Base-by-base conservation (phyloP, 2,888 invertebrate species). In the Unio delphinus region DNA sequence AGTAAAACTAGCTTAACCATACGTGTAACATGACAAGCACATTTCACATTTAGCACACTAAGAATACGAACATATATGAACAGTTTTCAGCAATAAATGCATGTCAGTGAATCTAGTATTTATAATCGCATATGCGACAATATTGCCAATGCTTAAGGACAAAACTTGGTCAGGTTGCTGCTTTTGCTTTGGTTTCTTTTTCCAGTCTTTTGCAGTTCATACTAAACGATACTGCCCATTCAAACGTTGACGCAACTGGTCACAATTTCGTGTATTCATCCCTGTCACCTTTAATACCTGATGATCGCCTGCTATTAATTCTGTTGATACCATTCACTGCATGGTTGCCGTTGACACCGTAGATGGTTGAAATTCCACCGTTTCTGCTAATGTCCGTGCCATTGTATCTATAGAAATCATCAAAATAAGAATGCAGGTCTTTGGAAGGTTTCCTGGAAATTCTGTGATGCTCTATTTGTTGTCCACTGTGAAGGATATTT, bases 191-290 rank as follows among this genome's bases (percentile, higher is more conserved):
- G 8, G 1, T 45, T 45, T 45, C 45, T 45, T 45, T 45, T 45
- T 45, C 15, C 45, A 45, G 45, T 11, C 34, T 11, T 45, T 45
- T 45, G 45, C 45, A 45, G 15, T 45, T 45, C 15, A 45, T 45
- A 15, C 15, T 45, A 34, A 34, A 34, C 34, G 7, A 34, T 34
- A 45, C 15, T 45, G 45, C 45, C 11, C 45, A 45, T 15, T 45
- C 45, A 45, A 45, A 45, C 45, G 8, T 45, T 45, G 15, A 15
- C 45, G 20, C 15, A n/a, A 26, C 59, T 23, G 59, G 34, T 72
- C 67, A 76, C 55, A 76, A 66, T 60, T 69, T 65, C 20, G 76
- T 76, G 56, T 70, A 74, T 34, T 76, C 74, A 58, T 76, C 76
- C 11, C 61, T 57, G 55, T 74, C 64, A 4, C 71, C 20, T 5